Evolutionary conservation across 1,140 invertebrate genomes (phyloP).

Genomic region (Pogonomyrmex barbatus): DNA sequence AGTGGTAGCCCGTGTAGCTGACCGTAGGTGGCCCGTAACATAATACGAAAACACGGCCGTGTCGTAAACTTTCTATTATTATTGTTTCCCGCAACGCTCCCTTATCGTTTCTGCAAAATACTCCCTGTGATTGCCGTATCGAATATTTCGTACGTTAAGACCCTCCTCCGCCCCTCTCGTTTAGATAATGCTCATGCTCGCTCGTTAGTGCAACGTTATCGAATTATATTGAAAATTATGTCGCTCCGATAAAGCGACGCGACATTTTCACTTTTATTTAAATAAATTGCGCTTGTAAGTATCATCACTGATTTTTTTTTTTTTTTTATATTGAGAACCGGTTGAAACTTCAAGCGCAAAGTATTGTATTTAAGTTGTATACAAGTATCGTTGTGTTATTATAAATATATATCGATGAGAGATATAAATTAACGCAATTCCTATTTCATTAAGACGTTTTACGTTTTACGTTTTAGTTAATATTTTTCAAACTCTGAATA

Average conservation of each 20-base stretch:
- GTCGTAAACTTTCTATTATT: conserved; percentile 73
- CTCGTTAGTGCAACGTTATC: conserved; percentile 26
- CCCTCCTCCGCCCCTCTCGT: not conserved
- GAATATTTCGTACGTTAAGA: conserved; percentile 26
- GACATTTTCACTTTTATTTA: conserved; percentile 3
- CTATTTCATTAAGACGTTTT: too few relatives aligned
- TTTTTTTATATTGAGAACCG: not conserved
- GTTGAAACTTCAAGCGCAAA: not conserved
- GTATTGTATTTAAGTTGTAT: not conserved
- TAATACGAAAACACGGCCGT: conserved; percentile 64
- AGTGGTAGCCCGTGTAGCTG: conserved; percentile 82
- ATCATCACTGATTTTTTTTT: not conserved
- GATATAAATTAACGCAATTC: not conserved
- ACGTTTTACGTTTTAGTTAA: not conserved
- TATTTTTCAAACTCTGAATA: not conserved
- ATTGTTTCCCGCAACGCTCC: conserved; percentile 59
- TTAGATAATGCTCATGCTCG: conserved; percentile 40
- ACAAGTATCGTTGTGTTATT: not conserved
- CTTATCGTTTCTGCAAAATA: conserved; percentile 45
- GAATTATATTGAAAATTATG: conserved; percentile 42
- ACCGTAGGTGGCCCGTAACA: conserved; percentile 80
- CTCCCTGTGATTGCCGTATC: conserved; percentile 6
- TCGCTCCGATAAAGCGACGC: conserved; percentile 12
- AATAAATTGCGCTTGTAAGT: not conserved
- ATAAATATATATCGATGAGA: not conserved